A percentile compares a stretch with the other conserved stretches of the same genome.
Conservation (phyloP, 2,113 vertebrate genomes). For the Dissostichus mawsoni region DNA sequence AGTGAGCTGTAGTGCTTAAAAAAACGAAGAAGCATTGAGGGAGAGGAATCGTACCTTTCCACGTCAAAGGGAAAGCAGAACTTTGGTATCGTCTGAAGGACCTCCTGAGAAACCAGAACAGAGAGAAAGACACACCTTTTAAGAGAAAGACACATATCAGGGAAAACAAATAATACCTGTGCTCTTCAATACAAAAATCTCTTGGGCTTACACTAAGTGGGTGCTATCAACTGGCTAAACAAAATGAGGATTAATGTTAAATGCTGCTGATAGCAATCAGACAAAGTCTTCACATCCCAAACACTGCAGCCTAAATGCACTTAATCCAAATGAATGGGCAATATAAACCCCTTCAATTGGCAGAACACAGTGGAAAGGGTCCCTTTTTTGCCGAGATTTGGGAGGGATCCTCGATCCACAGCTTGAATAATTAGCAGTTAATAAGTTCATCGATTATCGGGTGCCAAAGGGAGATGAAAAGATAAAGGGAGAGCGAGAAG, state of each 20-base stretch:
- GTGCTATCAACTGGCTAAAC: slow-evolving; percentile 63
- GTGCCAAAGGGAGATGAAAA: slow-evolving; percentile 84
- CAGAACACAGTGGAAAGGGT: slow-evolving; percentile 57
- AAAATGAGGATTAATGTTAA: slow-evolving; percentile 78
- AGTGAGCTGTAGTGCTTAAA: slow-evolving; percentile 13
- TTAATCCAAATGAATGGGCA: slow-evolving; percentile 80
- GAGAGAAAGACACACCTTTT: slow-evolving; percentile 67
- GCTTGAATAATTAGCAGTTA: slow-evolving; percentile 93
- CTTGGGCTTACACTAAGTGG: slow-evolving; percentile 58
- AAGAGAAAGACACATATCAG: slow-evolving; percentile 38
- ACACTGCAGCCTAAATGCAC: slow-evolving; percentile 70
- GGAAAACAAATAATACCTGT: slow-evolving; percentile 43
- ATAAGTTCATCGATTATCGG: slow-evolving; percentile 89
- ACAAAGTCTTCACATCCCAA: slow-evolving; percentile 71
- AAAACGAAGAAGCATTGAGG: slow-evolving; percentile 47
- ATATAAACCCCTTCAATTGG: slow-evolving; percentile 71
- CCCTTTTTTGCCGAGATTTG: slow-evolving; percentile 42
- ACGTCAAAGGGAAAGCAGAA: slow-evolving; percentile 99
- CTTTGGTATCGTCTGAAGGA: slow-evolving; percentile 94
- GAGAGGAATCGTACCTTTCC: slow-evolving; percentile 89
- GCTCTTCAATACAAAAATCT: slow-evolving; percentile 53
- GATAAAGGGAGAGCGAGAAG: slow-evolving; percentile 45
- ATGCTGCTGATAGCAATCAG: slow-evolving; percentile 76
- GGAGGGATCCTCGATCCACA: slow-evolving; percentile 77
- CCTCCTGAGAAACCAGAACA: slow-evolving; percentile 88